Base-by-base conservation (phyloP, 2,113 vertebrate genomes). In the Collichthys lucidus region DNA sequence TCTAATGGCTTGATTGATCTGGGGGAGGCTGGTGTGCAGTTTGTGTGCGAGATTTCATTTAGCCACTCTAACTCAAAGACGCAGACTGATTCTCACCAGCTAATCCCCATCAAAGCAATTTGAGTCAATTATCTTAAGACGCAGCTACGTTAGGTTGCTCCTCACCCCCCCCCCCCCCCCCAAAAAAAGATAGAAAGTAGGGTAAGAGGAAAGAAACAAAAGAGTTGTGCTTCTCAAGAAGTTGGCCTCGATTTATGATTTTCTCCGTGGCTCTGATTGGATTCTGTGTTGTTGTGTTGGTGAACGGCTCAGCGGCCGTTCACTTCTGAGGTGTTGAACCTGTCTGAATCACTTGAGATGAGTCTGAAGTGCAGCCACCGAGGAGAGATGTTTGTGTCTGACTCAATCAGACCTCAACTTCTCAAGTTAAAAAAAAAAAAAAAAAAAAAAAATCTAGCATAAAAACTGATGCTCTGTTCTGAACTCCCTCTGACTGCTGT, bases 71-170 rank as follows among this genome's bases (percentile, higher is more conserved):
- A 85, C 65, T 74, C 79, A 75, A 82, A 89, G 67, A 86, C 77
- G 80, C 78, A 84, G 82, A 92, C 77, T 74, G 79, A 89, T 92
- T 92, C 87, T 86, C 75, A 90, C 85, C 57, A 86, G 89, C 89
- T 93, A 93, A 94, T 93, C 85, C 91, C 88, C 90, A 92, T 94
- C 91, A 87, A 93, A 88, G 92, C 87, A 92, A 94, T 94, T 93
- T 91, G 74, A 85, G 89, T 92, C 92, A 95, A 92, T 94, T 94
- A 94, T 91, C 83, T 93, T 86, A 86, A 83, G 90, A 91, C 75
- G 90, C 92, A 93, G 94, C 91, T 90, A 91, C 20, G 61, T 84
- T 88, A 91, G 81, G 84, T 85, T 62, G 79, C 78, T 89, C 63
- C 86, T 77, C 75, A 67, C 19, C 14, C 76, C 76, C 74, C 64